These are phyloP conservation scores for Diogma glabrata DNA, from an alignment of 2,888 invertebrate species.

Conservation along the genomic window DNA sequence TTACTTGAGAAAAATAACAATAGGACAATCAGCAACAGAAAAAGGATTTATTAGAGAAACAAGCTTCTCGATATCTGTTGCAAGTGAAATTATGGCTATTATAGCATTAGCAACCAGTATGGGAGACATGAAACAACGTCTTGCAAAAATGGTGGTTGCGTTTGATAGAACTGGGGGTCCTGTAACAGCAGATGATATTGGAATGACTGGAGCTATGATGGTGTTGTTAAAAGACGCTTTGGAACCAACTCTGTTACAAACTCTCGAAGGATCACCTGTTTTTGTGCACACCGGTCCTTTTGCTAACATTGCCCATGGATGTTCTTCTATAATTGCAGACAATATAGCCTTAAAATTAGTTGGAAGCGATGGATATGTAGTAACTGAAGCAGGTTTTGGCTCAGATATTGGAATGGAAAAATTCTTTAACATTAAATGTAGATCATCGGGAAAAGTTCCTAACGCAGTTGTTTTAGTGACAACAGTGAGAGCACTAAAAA, in stretches of 20 bases:
- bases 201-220: slow-evolving; percentile 84
- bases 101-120: slow-evolving; percentile 76
- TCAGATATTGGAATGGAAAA: slow-evolving; percentile 99
- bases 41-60: slow-evolving; percentile 75
- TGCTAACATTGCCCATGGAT: slow-evolving; percentile 98
- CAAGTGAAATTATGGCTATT: slow-evolving; percentile 98
- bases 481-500: slow-evolving; percentile 90
- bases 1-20: slow-evolving; percentile 82
- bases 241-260: slow-evolving; percentile 94
- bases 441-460: slow-evolving; percentile 73
- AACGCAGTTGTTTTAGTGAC: slow-evolving; percentile 86
- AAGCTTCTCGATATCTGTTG: slow-evolving; percentile 87
- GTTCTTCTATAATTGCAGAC: slow-evolving; percentile 93
- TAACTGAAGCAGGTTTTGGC: slow-evolving; percentile 98
- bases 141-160: slow-evolving; percentile 86
- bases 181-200: slow-evolving; percentile 88
- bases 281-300: slow-evolving; percentile 97
- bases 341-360: slow-evolving; percentile 87
- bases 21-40: slow-evolving; percentile 87
- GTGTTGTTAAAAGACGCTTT: slow-evolving; percentile 90
- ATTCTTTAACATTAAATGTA: slow-evolving; percentile 93
- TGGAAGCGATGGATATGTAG: slow-evolving; percentile 79
- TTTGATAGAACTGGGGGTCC: slow-evolving; percentile 65
- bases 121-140: slow-evolving; percentile 76
- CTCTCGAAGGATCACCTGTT: slow-evolving; percentile 89